Conservation (phyloP, 2,888 invertebrate genomes). For the Morpho helenor region DNA sequence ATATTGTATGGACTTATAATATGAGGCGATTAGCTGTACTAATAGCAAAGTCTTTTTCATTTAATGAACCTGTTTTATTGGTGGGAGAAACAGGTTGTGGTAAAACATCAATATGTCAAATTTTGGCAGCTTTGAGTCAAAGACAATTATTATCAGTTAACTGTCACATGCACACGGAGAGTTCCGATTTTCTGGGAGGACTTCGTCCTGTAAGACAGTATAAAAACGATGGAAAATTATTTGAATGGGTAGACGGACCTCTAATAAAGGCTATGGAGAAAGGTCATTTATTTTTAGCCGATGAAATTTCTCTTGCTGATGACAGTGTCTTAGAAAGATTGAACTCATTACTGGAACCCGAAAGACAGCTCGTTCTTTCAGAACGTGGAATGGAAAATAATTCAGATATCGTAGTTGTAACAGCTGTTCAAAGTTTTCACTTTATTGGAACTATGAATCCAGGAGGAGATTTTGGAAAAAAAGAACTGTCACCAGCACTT, state of each 20-base stretch:
- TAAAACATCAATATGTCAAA: conserved; percentile 97
- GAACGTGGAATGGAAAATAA: conserved; percentile 89
- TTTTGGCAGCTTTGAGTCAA: conserved; percentile 85
- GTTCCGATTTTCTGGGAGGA: conserved; percentile 98
- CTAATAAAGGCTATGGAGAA: conserved; percentile 93
- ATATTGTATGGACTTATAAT: conserved; percentile 96
- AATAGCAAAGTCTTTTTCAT: conserved; percentile 91
- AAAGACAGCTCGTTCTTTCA: conserved; percentile 92
- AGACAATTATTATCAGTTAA: conserved; percentile 90
- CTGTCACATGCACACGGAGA: conserved; percentile 99
- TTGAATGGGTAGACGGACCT: conserved; percentile 99
- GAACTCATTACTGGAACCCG: conserved; percentile 97
- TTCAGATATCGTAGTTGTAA: conserved; percentile 79
- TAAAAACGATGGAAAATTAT: conserved; percentile 82
- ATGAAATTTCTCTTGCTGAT: conserved; percentile 99
- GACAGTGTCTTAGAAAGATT: conserved; percentile 98
- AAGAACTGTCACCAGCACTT: conserved; percentile 97
- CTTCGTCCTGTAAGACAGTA: conserved; percentile 91
- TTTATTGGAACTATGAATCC: conserved; percentile 99
- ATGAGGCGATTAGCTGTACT: conserved; percentile 90
- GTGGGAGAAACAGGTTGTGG: conserved; percentile 99
- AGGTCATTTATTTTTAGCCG: conserved; percentile 94
- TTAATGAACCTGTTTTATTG: conserved; percentile 95
- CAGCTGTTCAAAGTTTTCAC: conserved; percentile 88
- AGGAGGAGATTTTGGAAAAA: conserved; percentile 99